phyloP scores from a whole-genome alignment of 2,113 vertebrate species.

The Antigone vipio region DNA sequence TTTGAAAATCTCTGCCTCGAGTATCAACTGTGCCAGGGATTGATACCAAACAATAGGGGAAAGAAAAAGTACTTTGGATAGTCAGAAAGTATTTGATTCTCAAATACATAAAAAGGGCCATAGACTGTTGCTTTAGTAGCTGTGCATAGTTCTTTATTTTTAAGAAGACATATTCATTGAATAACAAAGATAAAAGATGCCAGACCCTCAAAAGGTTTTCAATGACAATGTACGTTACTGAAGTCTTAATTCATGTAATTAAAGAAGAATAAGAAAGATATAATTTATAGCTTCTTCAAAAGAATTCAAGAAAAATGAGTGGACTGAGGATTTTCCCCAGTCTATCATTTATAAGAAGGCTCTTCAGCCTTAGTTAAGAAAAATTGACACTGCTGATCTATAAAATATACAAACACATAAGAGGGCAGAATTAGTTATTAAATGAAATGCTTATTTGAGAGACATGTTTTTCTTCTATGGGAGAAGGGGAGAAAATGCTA shows the following conservation, averaged over 20 bases:
- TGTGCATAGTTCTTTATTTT: neutral
- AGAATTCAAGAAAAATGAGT: neutral
- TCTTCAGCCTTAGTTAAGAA: neutral
- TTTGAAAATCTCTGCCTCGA: constrained; percentile 24
- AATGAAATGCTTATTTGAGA: neutral
- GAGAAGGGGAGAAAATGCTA: fast-evolving
- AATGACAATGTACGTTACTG: neutral
- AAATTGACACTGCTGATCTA: neutral
- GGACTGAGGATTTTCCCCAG: neutral
- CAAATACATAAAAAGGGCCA: neutral
- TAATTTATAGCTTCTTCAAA: neutral
- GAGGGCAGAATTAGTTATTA: neutral
- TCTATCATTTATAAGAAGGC: neutral
- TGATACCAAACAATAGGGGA: neutral
- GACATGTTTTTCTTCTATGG: neutral
- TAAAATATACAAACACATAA: neutral
- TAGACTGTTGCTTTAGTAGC: neutral
- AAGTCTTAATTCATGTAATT: neutral
- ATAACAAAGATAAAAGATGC: neutral
- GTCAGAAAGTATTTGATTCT: neutral
- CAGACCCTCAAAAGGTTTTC: neutral
- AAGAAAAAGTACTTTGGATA: neutral
- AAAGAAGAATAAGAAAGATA: neutral
- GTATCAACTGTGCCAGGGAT: neutral
- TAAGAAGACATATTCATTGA: neutral